phyloP scores from a whole-genome alignment of 2,888 invertebrate genomes.

The Protodeltote pygarga region DNA sequence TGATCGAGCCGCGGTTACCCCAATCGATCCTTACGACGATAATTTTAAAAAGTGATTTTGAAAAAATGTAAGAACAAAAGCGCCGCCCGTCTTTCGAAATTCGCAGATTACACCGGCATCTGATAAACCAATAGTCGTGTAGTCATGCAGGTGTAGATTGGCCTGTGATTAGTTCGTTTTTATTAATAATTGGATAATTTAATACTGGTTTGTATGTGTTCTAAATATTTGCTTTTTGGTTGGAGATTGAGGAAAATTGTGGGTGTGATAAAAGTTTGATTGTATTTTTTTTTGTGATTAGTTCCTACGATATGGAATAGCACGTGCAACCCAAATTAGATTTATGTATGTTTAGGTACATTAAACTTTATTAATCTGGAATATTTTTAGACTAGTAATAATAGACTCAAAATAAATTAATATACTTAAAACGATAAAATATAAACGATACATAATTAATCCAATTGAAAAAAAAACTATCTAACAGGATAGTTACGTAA shows the following conservation, averaged over 20 bases:
- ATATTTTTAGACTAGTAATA: too few species aligned
- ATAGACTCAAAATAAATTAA: too few species aligned
- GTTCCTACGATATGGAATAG: not conserved
- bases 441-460: too few species aligned
- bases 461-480: too few species aligned
- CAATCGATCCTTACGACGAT: conserved; percentile 78
- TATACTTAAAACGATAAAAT: too few species aligned
- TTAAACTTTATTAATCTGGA: too few species aligned
- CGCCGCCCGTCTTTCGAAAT: conserved; percentile 76
- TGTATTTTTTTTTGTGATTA: conserved; percentile 1
- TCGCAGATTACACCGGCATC: conserved; percentile 83
- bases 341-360: too few species aligned
- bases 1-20: conserved; percentile 64
- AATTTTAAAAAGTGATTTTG: conserved; percentile 76
- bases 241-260: not conserved
- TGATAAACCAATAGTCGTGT: conserved; percentile 83
- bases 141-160: conserved; percentile 62
- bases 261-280: conserved; percentile 1
- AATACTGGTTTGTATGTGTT: conserved; percentile 29
- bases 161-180: conserved; percentile 49
- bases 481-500: too few species aligned
- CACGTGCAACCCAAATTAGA: too few species aligned
- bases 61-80: conserved; percentile 78
- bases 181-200: conserved; percentile 39
- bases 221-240: conserved; percentile 24